Conservation (phyloP, 2,888 invertebrate species). For the Podabrus alpinus region DNA sequence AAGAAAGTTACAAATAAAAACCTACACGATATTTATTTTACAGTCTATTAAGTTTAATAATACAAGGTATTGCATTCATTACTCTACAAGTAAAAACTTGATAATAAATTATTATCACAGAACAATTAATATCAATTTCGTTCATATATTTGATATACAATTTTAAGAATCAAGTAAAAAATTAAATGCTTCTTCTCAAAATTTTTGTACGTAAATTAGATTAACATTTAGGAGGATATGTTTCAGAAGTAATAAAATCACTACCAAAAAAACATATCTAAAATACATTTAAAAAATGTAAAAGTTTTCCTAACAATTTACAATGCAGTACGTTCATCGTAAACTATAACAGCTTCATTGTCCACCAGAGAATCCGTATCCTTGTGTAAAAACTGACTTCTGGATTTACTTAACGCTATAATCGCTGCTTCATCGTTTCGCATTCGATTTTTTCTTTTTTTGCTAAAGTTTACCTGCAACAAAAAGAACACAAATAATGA, state of each 20-base stretch:
- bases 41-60: slow-evolving; percentile 7
- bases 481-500: slow-evolving; percentile 22
- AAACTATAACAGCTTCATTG: slow-evolving; percentile 80
- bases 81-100: slow-evolving; percentile 24
- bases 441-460: slow-evolving; percentile 81
- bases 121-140: slow-evolving; percentile 24
- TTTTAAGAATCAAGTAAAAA: background rate
- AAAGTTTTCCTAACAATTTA: slow-evolving; percentile 49
- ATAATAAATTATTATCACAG: slow-evolving; percentile 29
- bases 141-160: slow-evolving; percentile 2
- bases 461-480: slow-evolving; percentile 72
- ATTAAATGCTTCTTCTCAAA: slow-evolving; percentile 6
- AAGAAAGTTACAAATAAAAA: background rate
- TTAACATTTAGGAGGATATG: slow-evolving; percentile 21
- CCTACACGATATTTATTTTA: slow-evolving; percentile 15
- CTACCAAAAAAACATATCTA: slow-evolving; percentile 18
- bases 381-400: slow-evolving; percentile 63
- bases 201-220: slow-evolving; percentile 8
- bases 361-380: slow-evolving; percentile 70
- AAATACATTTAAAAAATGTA: slow-evolving; percentile 36
- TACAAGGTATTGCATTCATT: slow-evolving; percentile 6
- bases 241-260: slow-evolving; percentile 8
- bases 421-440: slow-evolving; percentile 80
- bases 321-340: slow-evolving; percentile 79
- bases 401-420: slow-evolving; percentile 77